Base-by-base conservation (phyloP, 30 jellyfish, hydroid and myxozoan genomes). In the Turritopsis rubra region DNA sequence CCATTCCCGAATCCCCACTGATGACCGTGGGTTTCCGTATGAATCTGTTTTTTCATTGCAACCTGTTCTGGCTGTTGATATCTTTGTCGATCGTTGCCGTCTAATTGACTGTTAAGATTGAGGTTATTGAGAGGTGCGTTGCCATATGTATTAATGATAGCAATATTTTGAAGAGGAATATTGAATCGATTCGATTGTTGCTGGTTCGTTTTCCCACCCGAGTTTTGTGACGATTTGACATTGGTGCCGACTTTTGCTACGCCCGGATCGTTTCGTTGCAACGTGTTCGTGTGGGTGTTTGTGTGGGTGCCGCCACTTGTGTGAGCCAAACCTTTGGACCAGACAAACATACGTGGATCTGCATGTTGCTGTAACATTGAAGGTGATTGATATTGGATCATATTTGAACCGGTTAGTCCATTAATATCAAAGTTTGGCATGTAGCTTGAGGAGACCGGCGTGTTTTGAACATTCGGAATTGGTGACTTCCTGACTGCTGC, bases 1-100 rank as follows among this genome's bases (percentile, higher is more conserved):
- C 87, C 87, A 26, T 80, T 80, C n/a, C 87, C 87, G 7, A 24
- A 80, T 53, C 87, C 87, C 87, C 87, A 80, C 65, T 80, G 87
- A 21, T 80, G 87, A 27, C 65, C 52, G 22, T 80, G 87, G 52
- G 20, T 65, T 7, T 28, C 77, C 29, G 77, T 1, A 31, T 80
- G 78, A 41, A 80, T 28, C 13, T 65, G 87, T n/a, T 60, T 74
- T 20, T 27, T 29, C 26, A n/a, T 21, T n/a, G 82, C 82, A 1
- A 8, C 54, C 9, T 22, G 26, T 23, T 74, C 16, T 74, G 19
- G 79, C n/a, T 53, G 87, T 18, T 76, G 84, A 18, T 76, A 77
- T 54, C 22, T 16, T n/a, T 52, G 84, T 17, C 13, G 60, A 41
- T 76, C 75, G 84, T 1, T 41, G 60, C 60, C 60, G 60, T 41